Evolutionary conservation across 2,888 invertebrate genomes (phyloP).

Genomic region (Cryptocephalus moraei): DNA sequence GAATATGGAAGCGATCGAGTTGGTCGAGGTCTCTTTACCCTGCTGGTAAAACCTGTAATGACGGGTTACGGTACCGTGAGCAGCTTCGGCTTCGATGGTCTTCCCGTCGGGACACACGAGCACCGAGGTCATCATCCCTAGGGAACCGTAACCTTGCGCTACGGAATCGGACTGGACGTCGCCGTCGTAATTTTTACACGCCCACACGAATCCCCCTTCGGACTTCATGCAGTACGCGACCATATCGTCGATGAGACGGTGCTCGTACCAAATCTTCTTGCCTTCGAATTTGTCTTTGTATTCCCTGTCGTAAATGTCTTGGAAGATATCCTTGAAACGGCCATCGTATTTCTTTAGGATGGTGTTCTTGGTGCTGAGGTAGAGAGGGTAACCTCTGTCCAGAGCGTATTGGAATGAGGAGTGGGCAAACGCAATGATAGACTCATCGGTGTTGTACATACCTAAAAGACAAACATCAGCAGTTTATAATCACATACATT

Average conservation of each 20-base stretch:
- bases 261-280: slow-evolving; percentile 92
- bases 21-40: slow-evolving; percentile 97
- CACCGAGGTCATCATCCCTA: slow-evolving; percentile 98
- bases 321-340: slow-evolving; percentile 28
- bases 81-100: slow-evolving; percentile 96
- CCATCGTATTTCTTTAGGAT: slow-evolving; percentile 60
- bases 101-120: slow-evolving; percentile 95
- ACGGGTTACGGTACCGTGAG: slow-evolving; percentile 72
- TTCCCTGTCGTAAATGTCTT: slow-evolving; percentile 82
- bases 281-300: slow-evolving; percentile 81
- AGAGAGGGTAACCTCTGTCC: slow-evolving; percentile 75
- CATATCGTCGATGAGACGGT: slow-evolving; percentile 98
- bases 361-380: slow-evolving; percentile 94
- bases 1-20: slow-evolving; percentile 97
- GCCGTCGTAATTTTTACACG: slow-evolving; percentile 99
- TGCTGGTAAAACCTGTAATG: slow-evolving; percentile 65
- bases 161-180: slow-evolving; percentile 98
- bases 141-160: slow-evolving; percentile 83
- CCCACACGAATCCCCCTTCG: slow-evolving; percentile 98
- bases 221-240: slow-evolving; percentile 97
- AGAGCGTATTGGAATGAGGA: slow-evolving; percentile 88
- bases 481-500: too few relatives aligned
- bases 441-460: slow-evolving; percentile 95
- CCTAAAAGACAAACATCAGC: slow-evolving; percentile 25
- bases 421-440: slow-evolving; percentile 89